Evolutionary conservation across 2,888 invertebrate genomes (phyloP), one percentile per base, ranked within the genome.

Genomic region (Melinaea marsaeus): DNA sequence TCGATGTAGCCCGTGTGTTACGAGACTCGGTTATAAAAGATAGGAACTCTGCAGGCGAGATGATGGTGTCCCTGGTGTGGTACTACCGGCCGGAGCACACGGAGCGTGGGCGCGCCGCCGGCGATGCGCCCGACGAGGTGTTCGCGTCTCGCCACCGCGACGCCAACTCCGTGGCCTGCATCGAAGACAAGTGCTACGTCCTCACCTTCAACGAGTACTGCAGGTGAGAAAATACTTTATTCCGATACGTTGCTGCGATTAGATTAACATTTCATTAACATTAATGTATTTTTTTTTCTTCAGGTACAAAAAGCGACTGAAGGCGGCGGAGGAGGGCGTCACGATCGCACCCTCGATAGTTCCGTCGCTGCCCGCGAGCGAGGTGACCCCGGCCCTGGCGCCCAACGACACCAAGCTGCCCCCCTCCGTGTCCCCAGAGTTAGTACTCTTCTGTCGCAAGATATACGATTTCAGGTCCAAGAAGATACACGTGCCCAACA

Each of bases 11-110:
- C 22, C 22, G 22, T 22, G 22, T 22, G 22, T 22, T 22, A 22
- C 22, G 22, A 22, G 22, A 22, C 22, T 22, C 22, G 22, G 37
- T 37, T 4, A 37, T 37, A 37, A 37, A 37, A 37, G 37, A 37
- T 6, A 1, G 5, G 3, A 37, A 37, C 3, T 37, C 37, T 7
- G 0, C 85, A 97, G 98, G 97, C 66, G 98, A 98, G 90, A 98
- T 98, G 97, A 98, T 98, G 97, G 96, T 98, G 91, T 97, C 97
- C 3, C 90, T 99, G 66, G 92, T 98, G 71, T 99, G 99, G 99
- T 99, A 98, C 92, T 99, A 99, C 90, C 94, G 98, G 76, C 98
- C 98, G 0, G 99, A 99, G 88, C 98, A 99, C 88, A 98, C 98
- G 13, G 98, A 98, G 79, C 95, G 94, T 78, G 98, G 98, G 34